Evolutionary conservation across 2,888 invertebrate genomes (phyloP), one percentile per base, ranked within the genome.

Genomic region (Polydrusus tereticollis): DNA sequence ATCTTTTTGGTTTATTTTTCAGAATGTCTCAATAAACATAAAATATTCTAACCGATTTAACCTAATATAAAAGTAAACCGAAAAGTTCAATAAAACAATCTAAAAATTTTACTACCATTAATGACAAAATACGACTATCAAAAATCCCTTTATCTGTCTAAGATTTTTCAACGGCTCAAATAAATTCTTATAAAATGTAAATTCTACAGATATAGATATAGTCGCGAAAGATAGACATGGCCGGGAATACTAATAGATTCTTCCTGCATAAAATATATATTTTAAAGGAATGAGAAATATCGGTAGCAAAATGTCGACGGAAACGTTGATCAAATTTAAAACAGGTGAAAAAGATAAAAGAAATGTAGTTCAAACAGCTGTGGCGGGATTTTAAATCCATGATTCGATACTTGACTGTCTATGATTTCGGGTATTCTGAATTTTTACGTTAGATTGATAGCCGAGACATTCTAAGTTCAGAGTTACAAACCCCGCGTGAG

Each of bases 251-350:
- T 72, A 72, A 72, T 72, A 69, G 72, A 57, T 64, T 64, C 64
- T 69, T 72, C 68, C 38, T 72, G 72, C 69, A 69, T 68, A 69
- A 72, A 69, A 72, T 72, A 72, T 72, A 64, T 68, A 72, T 72
- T 72, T 72, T 63, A 5, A 64, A 60, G 68, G 14, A 23, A 60
- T 36, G 71, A 55, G 41, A 69, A 72, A 72, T 68, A 69, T 63
- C 45, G 64, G 63, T 69, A 69, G 33, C 64, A 69, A 72, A 68
- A 64, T 59, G 59, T 47, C 55, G 59, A 38, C 29, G 63, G 12
- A 55, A 57, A 63, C 62, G 72, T 55, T 66, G 72, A 68, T 62
- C 57, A 72, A 68, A 68, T 72, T 72, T 63, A 18, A 57, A 58
- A 62, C 18, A 50, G 59, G 62, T 29, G 36, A 36, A 64, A 50